A percentile compares a stretch with the other conserved stretches of the same genome.
Evolutionary conservation across 2,113 vertebrate genomes (phyloP).

Genomic region (Brachyhypopomus gauderio): DNA sequence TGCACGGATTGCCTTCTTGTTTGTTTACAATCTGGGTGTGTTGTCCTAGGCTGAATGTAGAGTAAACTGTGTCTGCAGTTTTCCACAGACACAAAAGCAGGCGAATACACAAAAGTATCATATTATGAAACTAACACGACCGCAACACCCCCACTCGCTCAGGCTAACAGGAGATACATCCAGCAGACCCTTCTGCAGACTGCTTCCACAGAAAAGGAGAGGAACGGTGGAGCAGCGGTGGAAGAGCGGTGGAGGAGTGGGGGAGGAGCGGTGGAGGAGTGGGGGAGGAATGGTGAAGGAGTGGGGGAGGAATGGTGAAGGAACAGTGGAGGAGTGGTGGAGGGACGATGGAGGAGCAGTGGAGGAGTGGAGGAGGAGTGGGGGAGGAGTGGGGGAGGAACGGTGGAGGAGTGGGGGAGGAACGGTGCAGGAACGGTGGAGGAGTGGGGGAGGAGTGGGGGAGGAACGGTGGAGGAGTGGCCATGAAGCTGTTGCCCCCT

Average conservation of each 20-base stretch:
- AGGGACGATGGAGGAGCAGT: constrained; percentile 9
- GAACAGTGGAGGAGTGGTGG: no score
- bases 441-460: no score
- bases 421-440: not conserved
- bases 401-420: no score
- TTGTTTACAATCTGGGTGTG: constrained; percentile 1
- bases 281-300: no score
- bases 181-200: not conserved
- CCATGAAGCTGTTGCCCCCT: not conserved
- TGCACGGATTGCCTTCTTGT: not conserved
- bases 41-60: constrained; percentile 8
- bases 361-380: no score
- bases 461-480: no score
- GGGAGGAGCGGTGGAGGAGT: not conserved
- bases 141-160: not conserved
- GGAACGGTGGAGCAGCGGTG: no score
- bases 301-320: no score
- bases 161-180: not conserved
- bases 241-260: no score
- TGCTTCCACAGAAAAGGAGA: no score
- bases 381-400: no score
- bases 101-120: constrained; percentile 17
- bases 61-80: constrained; percentile 21
- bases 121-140: constrained; percentile 14
- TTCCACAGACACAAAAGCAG: constrained; percentile 1